Evolutionary conservation across 2,888 invertebrate genomes (phyloP).

Genomic region (Apocheima hispidaria): DNA sequence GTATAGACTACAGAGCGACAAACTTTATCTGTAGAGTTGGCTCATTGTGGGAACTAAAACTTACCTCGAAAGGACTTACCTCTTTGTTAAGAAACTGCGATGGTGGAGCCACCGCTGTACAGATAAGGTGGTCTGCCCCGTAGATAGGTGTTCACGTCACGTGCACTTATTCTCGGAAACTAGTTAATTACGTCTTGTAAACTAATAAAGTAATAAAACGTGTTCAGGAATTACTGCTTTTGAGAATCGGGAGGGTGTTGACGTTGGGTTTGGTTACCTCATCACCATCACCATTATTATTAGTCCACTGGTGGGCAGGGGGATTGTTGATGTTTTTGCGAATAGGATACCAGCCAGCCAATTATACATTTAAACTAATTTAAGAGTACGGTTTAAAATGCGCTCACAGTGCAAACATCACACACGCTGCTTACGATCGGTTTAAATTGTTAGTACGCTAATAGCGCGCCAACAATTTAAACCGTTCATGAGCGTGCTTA

Average conservation of each 20-base stretch:
- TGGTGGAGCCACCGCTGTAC: neutral
- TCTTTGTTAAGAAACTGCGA: neutral
- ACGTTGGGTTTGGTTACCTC: neutral
- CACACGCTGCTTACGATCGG: too few relatives aligned
- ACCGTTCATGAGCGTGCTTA: too few relatives aligned
- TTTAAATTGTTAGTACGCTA: too few relatives aligned
- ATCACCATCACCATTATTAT: neutral
- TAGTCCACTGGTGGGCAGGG: too few relatives aligned
- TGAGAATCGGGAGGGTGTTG: conserved; percentile 10
- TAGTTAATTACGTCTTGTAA: conserved; percentile 77
- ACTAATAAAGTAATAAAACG: conserved; percentile 72
- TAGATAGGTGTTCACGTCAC: conserved; percentile 50
- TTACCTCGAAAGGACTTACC: neutral
- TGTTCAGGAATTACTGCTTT: conserved; percentile 26
- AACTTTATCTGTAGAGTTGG: neutral
- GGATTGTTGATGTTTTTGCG: too few relatives aligned
- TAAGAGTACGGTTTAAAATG: too few relatives aligned
- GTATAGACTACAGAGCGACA: conserved; percentile 33
- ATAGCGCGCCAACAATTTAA: too few relatives aligned
- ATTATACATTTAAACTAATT: too few relatives aligned
- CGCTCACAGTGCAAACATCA: too few relatives aligned
- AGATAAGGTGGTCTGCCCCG: neutral
- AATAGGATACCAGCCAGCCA: too few relatives aligned
- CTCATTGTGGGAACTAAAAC: neutral
- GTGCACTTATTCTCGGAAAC: conserved; percentile 72